Percentiles rank a stretch among this genome's conserved stretches.
Conservation (phyloP, 2,113 vertebrate species). For the Puma concolor region DNA sequence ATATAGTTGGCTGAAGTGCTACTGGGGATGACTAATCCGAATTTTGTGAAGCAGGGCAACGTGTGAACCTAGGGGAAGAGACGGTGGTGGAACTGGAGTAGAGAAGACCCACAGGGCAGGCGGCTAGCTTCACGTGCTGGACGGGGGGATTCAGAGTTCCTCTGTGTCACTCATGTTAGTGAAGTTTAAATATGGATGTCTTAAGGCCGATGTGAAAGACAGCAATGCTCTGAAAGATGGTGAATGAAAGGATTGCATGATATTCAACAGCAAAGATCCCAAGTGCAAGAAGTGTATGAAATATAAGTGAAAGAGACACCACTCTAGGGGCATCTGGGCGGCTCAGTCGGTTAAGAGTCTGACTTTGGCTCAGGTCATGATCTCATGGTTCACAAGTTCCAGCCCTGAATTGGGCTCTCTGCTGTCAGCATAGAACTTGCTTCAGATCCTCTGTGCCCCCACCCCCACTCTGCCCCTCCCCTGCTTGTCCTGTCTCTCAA, state of each 20-base stretch:
- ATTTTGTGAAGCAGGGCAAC: background rate
- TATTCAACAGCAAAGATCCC: background rate
- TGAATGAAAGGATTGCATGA: background rate
- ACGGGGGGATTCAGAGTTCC: background rate
- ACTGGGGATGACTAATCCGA: background rate
- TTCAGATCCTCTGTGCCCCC: too few relatives aligned
- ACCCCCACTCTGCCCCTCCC: too few relatives aligned
- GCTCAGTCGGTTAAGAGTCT: too few relatives aligned
- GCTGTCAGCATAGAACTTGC: too few relatives aligned
- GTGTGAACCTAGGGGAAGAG: background rate
- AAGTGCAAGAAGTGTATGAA: background rate
- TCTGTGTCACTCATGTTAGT: background rate
- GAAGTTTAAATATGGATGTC: background rate
- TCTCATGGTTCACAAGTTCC: too few relatives aligned
- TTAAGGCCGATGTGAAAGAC: background rate
- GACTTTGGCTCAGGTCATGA: too few relatives aligned
- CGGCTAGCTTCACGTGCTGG: fast-evolving
- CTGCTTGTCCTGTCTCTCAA: too few relatives aligned
- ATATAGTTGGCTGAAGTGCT: background rate
- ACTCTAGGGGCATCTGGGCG: background rate
- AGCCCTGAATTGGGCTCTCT: too few relatives aligned
- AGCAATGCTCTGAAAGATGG: background rate
- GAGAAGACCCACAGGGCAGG: too few relatives aligned
- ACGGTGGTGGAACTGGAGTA: background rate
- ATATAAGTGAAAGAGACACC: background rate